These are phyloP conservation scores for Babyrousa celebensis DNA, from an alignment of 2,797 vertebrate species.

Conservation along the genomic window DNA sequence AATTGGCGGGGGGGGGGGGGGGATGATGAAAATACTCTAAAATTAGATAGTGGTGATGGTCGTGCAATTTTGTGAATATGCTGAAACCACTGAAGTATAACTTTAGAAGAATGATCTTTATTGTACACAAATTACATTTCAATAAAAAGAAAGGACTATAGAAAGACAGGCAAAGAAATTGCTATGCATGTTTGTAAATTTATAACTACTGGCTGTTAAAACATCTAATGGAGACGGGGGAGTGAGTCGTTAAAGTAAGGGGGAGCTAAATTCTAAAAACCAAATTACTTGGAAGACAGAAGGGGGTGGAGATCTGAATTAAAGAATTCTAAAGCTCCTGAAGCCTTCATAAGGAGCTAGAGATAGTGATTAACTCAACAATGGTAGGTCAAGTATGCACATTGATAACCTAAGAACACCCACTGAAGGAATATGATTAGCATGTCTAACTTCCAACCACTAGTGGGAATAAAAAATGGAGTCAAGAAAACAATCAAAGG, in stretches of 20 bases:
- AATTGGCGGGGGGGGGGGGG: neutral
- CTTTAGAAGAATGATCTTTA: slow-evolving; percentile 23
- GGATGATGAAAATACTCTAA: too few relatives aligned
- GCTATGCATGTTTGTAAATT: slow-evolving; percentile 1
- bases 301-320: neutral
- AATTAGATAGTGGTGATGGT: neutral
- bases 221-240: neutral
- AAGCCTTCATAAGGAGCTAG: slow-evolving; percentile 34
- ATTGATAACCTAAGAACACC: neutral
- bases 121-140: neutral
- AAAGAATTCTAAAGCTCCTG: slow-evolving; percentile 2
- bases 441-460: neutral
- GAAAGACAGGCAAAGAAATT: slow-evolving; percentile 11
- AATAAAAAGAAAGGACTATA: neutral
- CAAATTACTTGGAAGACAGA: slow-evolving; percentile 8
- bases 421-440: slow-evolving; percentile 9
- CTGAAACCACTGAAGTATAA: neutral
- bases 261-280: slow-evolving; percentile 28
- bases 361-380: neutral
- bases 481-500: neutral
- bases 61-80: neutral
- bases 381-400: neutral
- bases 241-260: neutral
- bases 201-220: slow-evolving; percentile 4
- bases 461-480: slow-evolving; percentile 17